phyloP scores from a whole-genome alignment of 2,888 invertebrate genomes.

The Ectobius pallidus region DNA sequence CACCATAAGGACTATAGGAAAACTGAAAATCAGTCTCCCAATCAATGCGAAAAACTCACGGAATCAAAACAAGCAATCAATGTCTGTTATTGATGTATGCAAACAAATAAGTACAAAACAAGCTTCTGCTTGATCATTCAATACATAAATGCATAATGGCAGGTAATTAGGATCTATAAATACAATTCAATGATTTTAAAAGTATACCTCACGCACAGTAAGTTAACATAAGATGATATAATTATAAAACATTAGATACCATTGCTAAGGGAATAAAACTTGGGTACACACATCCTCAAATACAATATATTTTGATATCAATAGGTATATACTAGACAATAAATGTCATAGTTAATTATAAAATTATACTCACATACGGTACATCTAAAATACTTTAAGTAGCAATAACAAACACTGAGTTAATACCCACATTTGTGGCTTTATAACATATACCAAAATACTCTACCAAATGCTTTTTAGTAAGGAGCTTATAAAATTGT shows the following conservation, averaged over 20 bases:
- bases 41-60: neutral
- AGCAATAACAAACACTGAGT: slow-evolving; percentile 2
- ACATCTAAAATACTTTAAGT: too few species aligned
- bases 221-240: neutral
- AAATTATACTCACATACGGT: neutral
- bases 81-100: too few species aligned
- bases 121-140: neutral
- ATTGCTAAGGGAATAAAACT: neutral
- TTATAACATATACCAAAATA: neutral
- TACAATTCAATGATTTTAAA: neutral
- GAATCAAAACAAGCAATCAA: too few species aligned
- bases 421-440: neutral
- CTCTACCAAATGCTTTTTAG: neutral
- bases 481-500: neutral
- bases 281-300: neutral
- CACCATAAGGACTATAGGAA: too few species aligned
- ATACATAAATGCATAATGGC: neutral
- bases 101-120: neutral
- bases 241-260: neutral
- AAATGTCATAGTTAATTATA: neutral
- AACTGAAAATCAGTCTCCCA: too few species aligned
- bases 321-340: neutral
- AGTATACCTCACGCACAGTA: neutral
- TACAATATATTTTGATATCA: neutral
- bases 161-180: neutral